These are phyloP conservation scores for Misgurnus anguillicaudatus DNA, from an alignment of 2,113 vertebrate species.

Conservation along the genomic window DNA sequence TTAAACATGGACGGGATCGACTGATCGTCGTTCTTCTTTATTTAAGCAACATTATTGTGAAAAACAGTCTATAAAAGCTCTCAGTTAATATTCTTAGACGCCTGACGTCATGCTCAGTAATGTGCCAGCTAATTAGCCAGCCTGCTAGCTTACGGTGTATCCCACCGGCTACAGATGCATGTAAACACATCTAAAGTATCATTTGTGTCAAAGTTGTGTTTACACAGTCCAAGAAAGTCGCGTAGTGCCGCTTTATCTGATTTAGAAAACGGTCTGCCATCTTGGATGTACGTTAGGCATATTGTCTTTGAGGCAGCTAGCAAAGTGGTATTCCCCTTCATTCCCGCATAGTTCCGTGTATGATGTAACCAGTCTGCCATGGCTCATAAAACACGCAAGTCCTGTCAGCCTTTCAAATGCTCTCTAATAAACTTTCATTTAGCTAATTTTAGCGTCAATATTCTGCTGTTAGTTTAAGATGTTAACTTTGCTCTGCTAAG, in stretches of 20 bases:
- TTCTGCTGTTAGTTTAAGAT: not conserved
- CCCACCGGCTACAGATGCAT: not conserved
- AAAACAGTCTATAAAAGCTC: not conserved
- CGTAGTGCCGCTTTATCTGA: not conserved
- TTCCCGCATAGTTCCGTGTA: conserved; percentile 48
- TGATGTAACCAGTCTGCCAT: conserved; percentile 21
- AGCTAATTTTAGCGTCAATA: not conserved
- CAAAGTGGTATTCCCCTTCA: conserved; percentile 59
- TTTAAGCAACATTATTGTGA: not conserved
- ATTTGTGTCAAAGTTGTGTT: not conserved
- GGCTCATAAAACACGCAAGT: not conserved
- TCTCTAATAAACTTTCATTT: not conserved
- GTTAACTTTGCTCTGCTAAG: conserved; percentile 34
- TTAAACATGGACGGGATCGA: not conserved
- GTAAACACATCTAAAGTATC: not conserved
- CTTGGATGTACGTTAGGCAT: conserved; percentile 2
- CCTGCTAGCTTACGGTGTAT: conserved; percentile 11
- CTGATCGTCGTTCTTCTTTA: not conserved
- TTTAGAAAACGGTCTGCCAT: not conserved
- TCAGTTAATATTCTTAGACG: not conserved
- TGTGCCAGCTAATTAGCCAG: conserved; percentile 34
- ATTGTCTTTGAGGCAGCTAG: conserved; percentile 1
- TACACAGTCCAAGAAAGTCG: not conserved
- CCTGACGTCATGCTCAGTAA: conserved; percentile 42
- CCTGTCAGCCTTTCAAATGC: not conserved